Base-by-base conservation (phyloP, 2,888 invertebrate species). In the Disparrhopalites patrizii region DNA sequence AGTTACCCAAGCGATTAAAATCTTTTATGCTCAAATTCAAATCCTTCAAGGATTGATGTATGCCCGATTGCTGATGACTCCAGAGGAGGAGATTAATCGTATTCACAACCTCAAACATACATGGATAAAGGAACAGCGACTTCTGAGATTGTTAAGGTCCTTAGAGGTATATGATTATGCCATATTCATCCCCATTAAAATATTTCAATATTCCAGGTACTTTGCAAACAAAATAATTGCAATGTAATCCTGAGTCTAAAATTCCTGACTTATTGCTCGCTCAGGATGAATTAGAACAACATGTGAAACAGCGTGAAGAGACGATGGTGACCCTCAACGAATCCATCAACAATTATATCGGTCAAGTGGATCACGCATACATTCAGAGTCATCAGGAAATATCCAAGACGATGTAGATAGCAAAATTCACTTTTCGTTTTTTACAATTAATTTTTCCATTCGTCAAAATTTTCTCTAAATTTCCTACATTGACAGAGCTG, bases 51-150 rank as follows among this genome's bases (percentile, higher is more conserved):
- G 40, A 1, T 28, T 68, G 23, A 68, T 68, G 61, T 51, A 65
- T 23, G 64, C 50, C 15, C 60, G 64, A n/a, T 47, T 68, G 20
- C 36, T 65, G 3, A 57, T 64, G 56, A 47, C 61, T 8, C 68
- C 68, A 1, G 65, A 68, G 55, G 68, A 68, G n/a, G 68, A 65
- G 27, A 40, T 68, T 30, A 58, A 31, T 3, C 31, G 65, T 18
- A 55, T 65, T 50, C 55, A 65, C 25, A 28, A 40, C 13, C 23
- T 68, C 7, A 68, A 62, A 20, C 61, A 68, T 27, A 64, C 61
- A 23, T 68, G 68, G 68, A 68, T 65, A 1, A 13, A 61, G 13
- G 67, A 67, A 54, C 63, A 67, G 33, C 31, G 67, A 13, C 55
- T 67, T 13, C 13, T 64, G 8, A 8, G 57, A 23, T 33, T 58